A percentile compares a stretch with the other conserved stretches of the same genome.
Conservation (phyloP, 2,888 invertebrate genomes). For the Drosophila prostipennis region DNA sequence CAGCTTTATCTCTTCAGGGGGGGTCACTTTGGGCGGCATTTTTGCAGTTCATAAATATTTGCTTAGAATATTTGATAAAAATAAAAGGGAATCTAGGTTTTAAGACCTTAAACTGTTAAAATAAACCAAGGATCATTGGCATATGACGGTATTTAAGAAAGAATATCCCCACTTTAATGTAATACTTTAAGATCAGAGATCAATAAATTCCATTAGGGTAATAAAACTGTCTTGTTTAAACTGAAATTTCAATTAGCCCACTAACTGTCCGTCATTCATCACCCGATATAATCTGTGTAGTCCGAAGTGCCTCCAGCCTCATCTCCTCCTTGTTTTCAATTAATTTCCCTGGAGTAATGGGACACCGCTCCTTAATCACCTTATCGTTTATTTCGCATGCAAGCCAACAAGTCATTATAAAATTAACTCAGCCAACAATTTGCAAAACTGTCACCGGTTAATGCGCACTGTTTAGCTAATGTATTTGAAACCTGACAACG, state of each 20-base stretch:
- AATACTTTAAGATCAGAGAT: neutral
- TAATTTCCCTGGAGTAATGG: constrained; percentile 19
- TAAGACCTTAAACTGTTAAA: too few species aligned
- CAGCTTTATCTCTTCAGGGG: constrained; percentile 12
- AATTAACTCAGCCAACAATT: constrained; percentile 23
- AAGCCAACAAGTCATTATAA: constrained; percentile 40
- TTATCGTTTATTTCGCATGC: constrained; percentile 34
- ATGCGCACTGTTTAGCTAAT: constrained; percentile 29
- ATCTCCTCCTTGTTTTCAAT: constrained; percentile 10
- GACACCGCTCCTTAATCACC: constrained; percentile 14
- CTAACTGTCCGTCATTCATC: constrained; percentile 8
- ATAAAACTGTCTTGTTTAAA: neutral
- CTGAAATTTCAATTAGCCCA: constrained; percentile 13
- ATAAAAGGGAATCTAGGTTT: too few species aligned
- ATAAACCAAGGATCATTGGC: too few species aligned
- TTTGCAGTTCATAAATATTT: neutral
- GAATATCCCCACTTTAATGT: too few species aligned
- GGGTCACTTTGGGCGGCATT: constrained; percentile 26
- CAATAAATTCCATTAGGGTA: neutral
- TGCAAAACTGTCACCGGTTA: constrained; percentile 19
- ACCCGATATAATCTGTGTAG: neutral
- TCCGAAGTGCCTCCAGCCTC: too few species aligned
- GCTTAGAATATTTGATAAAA: neutral
- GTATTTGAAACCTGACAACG: constrained; percentile 28
- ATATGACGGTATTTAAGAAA: too few species aligned